A percentile compares a stretch with the other conserved stretches of the same genome.
These are phyloP conservation scores for Galemys pyrenaicus DNA, from an alignment of 2,113 vertebrate species.

Conservation along the genomic window DNA sequence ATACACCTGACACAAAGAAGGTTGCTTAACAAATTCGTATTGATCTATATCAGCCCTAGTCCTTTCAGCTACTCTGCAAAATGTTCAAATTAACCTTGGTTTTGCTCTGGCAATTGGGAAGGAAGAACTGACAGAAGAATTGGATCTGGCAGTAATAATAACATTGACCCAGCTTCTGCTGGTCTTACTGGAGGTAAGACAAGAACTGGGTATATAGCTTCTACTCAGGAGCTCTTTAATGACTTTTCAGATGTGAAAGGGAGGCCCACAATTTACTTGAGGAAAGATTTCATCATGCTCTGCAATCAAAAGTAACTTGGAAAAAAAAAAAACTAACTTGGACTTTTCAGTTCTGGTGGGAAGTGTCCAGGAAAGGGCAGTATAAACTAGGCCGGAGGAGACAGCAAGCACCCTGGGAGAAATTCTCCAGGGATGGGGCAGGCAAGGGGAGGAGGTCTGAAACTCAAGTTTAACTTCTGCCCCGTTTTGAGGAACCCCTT, in stretches of 20 bases:
- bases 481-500: background rate
- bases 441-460: background rate
- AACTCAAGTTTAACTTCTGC: background rate
- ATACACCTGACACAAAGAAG: background rate
- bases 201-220: background rate
- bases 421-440: background rate
- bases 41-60: background rate
- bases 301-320: background rate
- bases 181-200: background rate
- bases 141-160: too few relatives aligned
- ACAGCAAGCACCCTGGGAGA: background rate
- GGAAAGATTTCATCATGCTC: background rate
- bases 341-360: background rate
- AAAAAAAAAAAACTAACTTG: too few relatives aligned
- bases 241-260: background rate
- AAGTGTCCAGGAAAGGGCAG: conserved; percentile 19
- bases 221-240: background rate
- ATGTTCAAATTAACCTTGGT: background rate
- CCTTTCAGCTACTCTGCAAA: background rate
- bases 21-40: background rate
- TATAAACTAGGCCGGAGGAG: background rate
- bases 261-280: background rate
- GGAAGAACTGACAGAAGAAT: background rate
- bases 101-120: background rate
- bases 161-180: background rate